These are phyloP conservation scores for Sesamia inferens DNA, from an alignment of 2,888 invertebrate genomes.

Conservation along the genomic window DNA sequence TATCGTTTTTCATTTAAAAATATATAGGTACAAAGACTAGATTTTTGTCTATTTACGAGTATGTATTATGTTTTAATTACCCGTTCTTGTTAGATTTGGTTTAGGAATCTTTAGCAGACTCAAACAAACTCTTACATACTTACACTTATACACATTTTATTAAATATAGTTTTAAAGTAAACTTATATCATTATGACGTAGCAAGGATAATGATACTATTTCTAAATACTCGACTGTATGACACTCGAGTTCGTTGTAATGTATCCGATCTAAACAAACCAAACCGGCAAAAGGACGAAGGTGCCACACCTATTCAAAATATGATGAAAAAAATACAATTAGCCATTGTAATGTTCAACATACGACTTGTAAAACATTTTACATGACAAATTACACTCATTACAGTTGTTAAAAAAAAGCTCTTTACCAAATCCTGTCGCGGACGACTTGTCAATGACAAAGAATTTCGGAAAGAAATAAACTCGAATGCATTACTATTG, in stretches of 20 bases:
- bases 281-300: neutral
- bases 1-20: slow-evolving; percentile 1
- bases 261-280: neutral
- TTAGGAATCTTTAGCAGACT: neutral
- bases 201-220: neutral
- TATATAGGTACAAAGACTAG: neutral
- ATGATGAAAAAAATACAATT: neutral
- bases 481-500: slow-evolving; percentile 25
- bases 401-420: slow-evolving; percentile 15
- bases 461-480: slow-evolving; percentile 34
- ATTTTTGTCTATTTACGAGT: neutral
- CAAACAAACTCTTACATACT: too few relatives aligned
- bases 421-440: slow-evolving; percentile 21
- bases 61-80: slow-evolving; percentile 11
- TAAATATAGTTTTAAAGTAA: neutral
- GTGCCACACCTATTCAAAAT: neutral
- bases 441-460: slow-evolving; percentile 51
- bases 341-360: neutral
- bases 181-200: slow-evolving; percentile 1
- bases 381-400: slow-evolving; percentile 22
- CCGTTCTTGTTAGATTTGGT: slow-evolving; percentile 26
- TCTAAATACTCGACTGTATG: neutral
- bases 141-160: neutral
- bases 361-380: neutral
- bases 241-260: neutral